These are phyloP conservation scores for Chaetogeoica ovagalla DNA, from an alignment of 2,888 invertebrate genomes.

Conservation along the genomic window DNA sequence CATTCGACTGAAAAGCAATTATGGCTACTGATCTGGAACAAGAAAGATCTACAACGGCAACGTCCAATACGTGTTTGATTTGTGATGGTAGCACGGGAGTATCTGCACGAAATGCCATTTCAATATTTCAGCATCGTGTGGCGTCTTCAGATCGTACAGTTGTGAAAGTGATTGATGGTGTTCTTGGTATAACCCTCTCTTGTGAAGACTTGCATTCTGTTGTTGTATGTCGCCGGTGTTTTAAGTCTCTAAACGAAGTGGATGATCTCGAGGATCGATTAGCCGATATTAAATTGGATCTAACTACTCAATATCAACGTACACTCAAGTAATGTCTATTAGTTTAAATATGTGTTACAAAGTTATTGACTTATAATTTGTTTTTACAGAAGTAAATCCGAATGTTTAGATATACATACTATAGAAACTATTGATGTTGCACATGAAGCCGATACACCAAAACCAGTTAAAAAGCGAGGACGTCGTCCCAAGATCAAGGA, in stretches of 20 bases:
- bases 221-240: constrained; percentile 71
- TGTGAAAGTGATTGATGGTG: constrained; percentile 60
- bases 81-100: constrained; percentile 66
- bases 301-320: constrained; percentile 63
- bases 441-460: constrained; percentile 39
- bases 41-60: constrained; percentile 29
- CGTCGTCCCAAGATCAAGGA: constrained; percentile 49
- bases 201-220: constrained; percentile 63
- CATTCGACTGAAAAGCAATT: not conserved
- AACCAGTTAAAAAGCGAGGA: constrained; percentile 51
- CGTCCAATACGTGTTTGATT: constrained; percentile 63
- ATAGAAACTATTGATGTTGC: constrained; percentile 27
- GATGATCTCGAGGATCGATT: constrained; percentile 60
- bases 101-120: constrained; percentile 63
- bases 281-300: constrained; percentile 63
- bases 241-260: constrained; percentile 66
- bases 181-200: constrained; percentile 63
- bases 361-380: not conserved
- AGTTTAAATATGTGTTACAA: not conserved
- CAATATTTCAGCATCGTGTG: constrained; percentile 62
- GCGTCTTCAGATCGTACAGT: constrained; percentile 60
- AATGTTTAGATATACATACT: constrained; percentile 42
- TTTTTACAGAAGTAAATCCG: constrained; percentile 51
- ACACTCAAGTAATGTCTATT: constrained; percentile 58
- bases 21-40: constrained; percentile 54